Percentiles rank a stretch among this genome's conserved stretches.
Evolutionary conservation across 1,140 invertebrate species (phyloP).

Genomic region (Apocrypta bakeri): DNA sequence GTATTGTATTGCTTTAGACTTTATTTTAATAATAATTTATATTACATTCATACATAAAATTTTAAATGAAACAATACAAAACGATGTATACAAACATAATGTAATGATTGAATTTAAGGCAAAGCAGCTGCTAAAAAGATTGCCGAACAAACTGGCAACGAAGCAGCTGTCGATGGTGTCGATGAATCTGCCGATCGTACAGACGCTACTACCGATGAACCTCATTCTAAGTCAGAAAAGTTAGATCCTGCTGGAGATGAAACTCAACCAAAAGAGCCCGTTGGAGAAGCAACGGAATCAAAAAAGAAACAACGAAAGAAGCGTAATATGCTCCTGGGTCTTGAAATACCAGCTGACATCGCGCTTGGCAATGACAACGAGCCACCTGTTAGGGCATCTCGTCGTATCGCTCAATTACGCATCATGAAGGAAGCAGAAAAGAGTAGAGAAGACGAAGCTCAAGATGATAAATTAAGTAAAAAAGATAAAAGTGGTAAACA

Average conservation of each 20-base stretch:
- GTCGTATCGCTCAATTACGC: constrained; percentile 88
- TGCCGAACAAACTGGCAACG: background rate
- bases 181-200: constrained; percentile 19
- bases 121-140: background rate
- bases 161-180: background rate
- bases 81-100: no score
- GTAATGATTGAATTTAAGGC: constrained; percentile 18
- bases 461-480: constrained; percentile 73
- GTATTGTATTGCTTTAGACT: background rate
- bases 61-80: no score
- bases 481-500: constrained; percentile 61
- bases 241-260: background rate
- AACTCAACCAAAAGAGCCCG: background rate
- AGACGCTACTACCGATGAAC: constrained; percentile 1
- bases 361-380: constrained; percentile 57
- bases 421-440: constrained; percentile 88
- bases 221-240: constrained; percentile 11
- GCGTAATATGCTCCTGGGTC: constrained; percentile 73
- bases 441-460: constrained; percentile 77
- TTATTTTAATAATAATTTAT: background rate
- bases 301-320: constrained; percentile 57
- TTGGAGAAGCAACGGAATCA: background rate
- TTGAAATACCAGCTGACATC: constrained; percentile 74
- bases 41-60: constrained; percentile 13
- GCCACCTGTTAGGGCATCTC: constrained; percentile 82